phyloP scores from a whole-genome alignment of 2,113 vertebrate species.

The Sturnus vulgaris region DNA sequence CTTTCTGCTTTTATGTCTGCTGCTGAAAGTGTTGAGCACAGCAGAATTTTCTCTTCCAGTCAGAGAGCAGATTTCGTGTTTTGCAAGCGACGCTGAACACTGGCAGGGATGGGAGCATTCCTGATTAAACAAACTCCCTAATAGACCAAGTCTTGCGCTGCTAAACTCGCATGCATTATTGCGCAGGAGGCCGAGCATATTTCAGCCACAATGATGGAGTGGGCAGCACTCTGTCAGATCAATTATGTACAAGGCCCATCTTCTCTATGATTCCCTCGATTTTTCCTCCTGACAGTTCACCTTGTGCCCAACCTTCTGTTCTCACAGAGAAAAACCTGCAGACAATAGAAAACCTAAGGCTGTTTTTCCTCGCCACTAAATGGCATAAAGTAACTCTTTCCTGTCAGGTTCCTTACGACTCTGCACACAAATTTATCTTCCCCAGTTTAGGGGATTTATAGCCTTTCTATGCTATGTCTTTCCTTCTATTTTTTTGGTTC shows the following conservation, averaged over 20 bases:
- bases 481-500: not conserved
- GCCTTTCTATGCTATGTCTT: not conserved
- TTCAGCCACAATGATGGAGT: constrained; percentile 64
- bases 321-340: constrained; percentile 61
- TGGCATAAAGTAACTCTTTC: constrained; percentile 53
- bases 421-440: constrained; percentile 29
- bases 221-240: constrained; percentile 75
- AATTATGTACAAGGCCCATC: constrained; percentile 73
- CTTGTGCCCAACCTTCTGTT: constrained; percentile 74
- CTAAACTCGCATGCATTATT: constrained; percentile 57
- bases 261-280: constrained; percentile 70
- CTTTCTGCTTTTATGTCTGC: constrained; percentile 23
- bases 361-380: constrained; percentile 2
- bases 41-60: constrained; percentile 39
- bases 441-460: constrained; percentile 2
- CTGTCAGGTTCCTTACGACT: constrained; percentile 33
- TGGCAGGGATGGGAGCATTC: constrained; percentile 51
- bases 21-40: not conserved
- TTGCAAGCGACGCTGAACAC: constrained; percentile 16
- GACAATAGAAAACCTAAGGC: constrained; percentile 49
- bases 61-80: constrained; percentile 11
- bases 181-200: constrained; percentile 43
- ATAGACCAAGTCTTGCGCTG: constrained; percentile 50
- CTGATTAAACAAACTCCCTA: constrained; percentile 64
- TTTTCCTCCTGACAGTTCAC: constrained; percentile 72